These are phyloP conservation scores for Copsychus sechellarum DNA, from an alignment of 2,113 vertebrate species.

Conservation along the genomic window DNA sequence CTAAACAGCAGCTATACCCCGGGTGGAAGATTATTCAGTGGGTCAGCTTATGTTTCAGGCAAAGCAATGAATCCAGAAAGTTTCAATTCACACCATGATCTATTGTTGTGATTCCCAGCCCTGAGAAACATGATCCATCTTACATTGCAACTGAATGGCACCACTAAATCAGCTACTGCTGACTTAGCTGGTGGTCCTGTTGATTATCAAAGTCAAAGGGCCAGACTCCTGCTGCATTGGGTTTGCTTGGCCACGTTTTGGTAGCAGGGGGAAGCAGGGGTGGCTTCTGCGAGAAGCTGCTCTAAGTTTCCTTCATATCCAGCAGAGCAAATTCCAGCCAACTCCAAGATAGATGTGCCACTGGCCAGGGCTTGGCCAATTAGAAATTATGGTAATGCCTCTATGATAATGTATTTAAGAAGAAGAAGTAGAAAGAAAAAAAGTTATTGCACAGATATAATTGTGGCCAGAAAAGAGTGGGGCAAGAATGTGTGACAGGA, in stretches of 20 bases:
- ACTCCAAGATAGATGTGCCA: neutral
- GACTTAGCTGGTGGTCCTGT: neutral
- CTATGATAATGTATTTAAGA: neutral
- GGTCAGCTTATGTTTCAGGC: neutral
- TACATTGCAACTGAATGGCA: neutral
- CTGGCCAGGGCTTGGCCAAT: neutral
- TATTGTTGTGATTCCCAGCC: neutral
- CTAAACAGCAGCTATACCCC: neutral
- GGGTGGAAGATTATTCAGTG: neutral
- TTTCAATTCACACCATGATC: neutral
- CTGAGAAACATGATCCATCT: neutral
- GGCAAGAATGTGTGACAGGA: neutral
- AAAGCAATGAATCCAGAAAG: neutral
- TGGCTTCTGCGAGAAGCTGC: neutral
- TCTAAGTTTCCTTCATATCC: neutral
- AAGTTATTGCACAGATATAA: neutral
- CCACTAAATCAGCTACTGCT: neutral
- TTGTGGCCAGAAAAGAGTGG: neutral
- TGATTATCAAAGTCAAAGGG: neutral
- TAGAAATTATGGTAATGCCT: neutral
- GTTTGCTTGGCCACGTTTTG: neutral
- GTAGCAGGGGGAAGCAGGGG: fast-evolving
- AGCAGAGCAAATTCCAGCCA: neutral
- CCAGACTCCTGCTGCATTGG: neutral
- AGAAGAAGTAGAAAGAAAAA: no score